Conservation (phyloP, 37 sponge, comb jelly and placozoan species). For the Agelas oroides region DNA sequence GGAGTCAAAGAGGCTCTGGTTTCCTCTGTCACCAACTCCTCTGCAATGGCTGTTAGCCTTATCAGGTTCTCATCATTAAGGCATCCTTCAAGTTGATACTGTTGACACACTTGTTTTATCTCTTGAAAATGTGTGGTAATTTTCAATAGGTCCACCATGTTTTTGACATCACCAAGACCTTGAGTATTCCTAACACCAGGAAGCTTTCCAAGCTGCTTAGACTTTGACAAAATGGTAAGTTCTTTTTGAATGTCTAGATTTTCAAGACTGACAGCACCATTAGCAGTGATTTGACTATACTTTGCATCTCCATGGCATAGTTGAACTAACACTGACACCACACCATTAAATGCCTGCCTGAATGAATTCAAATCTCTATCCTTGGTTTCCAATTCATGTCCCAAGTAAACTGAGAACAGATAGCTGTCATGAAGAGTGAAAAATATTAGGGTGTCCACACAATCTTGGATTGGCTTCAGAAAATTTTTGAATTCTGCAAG, state of each 20-base stretch:
- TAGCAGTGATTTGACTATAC: too few species aligned
- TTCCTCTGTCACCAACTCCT: constrained; percentile 11
- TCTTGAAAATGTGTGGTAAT: constrained; percentile 33
- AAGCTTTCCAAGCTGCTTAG: too few species aligned
- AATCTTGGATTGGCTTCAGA: constrained; percentile 19
- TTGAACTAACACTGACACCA: too few species aligned
- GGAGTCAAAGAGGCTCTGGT: constrained; percentile 35
- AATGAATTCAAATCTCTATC: too few species aligned
- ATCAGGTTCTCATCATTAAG: constrained; percentile 24
- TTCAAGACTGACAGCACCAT: neutral
- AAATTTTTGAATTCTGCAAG: constrained; percentile 3
- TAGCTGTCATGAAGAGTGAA: constrained; percentile 54
- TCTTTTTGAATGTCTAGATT: constrained; percentile 49
- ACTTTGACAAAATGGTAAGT: constrained; percentile 2
- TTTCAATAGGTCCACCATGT: constrained; percentile 66
- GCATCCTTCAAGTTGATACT: constrained; percentile 53
- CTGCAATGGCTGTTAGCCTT: constrained; percentile 4
- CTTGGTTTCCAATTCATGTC: too few species aligned
- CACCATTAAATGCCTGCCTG: too few species aligned
- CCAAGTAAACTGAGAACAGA: constrained; percentile 19
- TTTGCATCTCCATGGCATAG: too few species aligned
- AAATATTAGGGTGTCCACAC: constrained; percentile 54
- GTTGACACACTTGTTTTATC: constrained; percentile 55
- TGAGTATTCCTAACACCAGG: neutral
- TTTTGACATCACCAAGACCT: neutral